These are phyloP conservation scores for Cynocephalus volans DNA, from an alignment of 2,113 vertebrate species.

Conservation along the genomic window DNA sequence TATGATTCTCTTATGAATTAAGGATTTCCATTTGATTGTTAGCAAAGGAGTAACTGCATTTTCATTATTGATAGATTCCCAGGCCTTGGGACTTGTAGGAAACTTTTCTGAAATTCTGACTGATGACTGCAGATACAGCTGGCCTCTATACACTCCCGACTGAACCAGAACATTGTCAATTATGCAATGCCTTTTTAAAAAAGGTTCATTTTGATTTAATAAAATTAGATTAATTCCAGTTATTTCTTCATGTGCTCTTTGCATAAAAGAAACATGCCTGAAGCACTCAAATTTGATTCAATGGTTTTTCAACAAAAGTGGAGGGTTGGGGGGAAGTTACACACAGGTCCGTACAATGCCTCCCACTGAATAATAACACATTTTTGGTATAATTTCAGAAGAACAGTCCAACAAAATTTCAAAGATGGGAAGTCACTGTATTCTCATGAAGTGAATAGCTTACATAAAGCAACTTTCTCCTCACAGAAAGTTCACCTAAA, in stretches of 20 bases:
- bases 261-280: too few species aligned
- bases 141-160: conserved; percentile 97
- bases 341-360: not conserved
- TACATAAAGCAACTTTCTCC: too few species aligned
- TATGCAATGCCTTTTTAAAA: conserved; percentile 21
- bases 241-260: not conserved
- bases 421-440: not conserved
- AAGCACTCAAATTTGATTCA: too few species aligned
- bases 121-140: conserved; percentile 98
- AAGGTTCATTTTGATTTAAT: conserved; percentile 25
- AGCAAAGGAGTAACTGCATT: conserved; percentile 93
- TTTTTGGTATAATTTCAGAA: not conserved
- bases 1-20: conserved; percentile 94
- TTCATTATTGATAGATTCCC: conserved; percentile 90
- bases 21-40: conserved; percentile 97
- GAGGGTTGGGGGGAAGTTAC: not conserved
- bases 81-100: conserved; percentile 92
- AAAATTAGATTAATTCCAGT: conserved; percentile 14
- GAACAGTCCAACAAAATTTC: not conserved
- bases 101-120: conserved; percentile 97
- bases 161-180: conserved; percentile 51
- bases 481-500: conserved; percentile 46
- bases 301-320: conserved; percentile 24
- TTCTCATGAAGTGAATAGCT: not conserved
- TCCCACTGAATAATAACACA: not conserved